A percentile compares a stretch with the other conserved stretches of the same genome.
These are phyloP conservation scores for Pegoplata infirma DNA, from an alignment of 2,888 invertebrate species.

Conservation along the genomic window DNA sequence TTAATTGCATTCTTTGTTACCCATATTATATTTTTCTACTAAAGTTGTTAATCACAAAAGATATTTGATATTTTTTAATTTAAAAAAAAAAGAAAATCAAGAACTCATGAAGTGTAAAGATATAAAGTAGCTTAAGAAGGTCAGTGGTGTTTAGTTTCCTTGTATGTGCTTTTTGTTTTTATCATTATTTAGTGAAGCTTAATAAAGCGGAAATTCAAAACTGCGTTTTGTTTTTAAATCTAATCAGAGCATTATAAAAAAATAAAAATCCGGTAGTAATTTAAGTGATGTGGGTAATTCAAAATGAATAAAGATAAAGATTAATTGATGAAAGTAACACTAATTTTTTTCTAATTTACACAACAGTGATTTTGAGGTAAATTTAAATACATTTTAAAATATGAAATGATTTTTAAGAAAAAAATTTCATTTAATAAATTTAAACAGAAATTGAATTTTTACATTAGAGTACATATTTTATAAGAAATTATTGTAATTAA, in stretches of 20 bases:
- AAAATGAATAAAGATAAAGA: not conserved
- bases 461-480: too few species aligned
- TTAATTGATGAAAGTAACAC: not conserved
- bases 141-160: slow-evolving; percentile 1
- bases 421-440: too few species aligned
- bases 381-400: too few species aligned
- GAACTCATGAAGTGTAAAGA: slow-evolving; percentile 30
- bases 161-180: slow-evolving; percentile 4
- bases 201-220: slow-evolving; percentile 45
- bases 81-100: slow-evolving; percentile 1
- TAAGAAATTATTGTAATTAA: too few species aligned
- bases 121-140: slow-evolving; percentile 16
- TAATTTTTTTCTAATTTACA: too few species aligned
- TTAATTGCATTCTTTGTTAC: not conserved
- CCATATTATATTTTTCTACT: not conserved
- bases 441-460: too few species aligned
- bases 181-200: too few species aligned
- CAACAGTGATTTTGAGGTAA: too few species aligned
- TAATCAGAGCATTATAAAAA: slow-evolving; percentile 39
- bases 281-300: not conserved
- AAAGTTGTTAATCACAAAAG: not conserved
- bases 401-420: too few species aligned
- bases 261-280: not conserved
- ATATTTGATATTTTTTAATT: not conserved
- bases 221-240: slow-evolving; percentile 33